Percentiles rank a stretch among this genome's conserved stretches.
Evolutionary conservation across 2,797 vertebrate species (phyloP).

Genomic region (Atherinosoma microstoma): DNA sequence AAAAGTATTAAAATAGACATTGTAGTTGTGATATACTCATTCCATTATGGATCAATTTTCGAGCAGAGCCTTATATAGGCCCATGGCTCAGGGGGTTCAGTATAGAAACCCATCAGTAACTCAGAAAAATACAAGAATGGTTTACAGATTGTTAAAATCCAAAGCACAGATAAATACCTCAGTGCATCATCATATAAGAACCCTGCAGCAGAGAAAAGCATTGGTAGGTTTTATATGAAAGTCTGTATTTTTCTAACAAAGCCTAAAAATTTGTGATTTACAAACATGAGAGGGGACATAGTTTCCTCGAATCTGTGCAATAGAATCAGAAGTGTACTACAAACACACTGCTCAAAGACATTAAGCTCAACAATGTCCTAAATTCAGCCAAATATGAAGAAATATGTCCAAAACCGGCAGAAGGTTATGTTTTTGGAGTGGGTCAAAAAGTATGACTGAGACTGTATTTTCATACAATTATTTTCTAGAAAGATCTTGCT

Average conservation of each 20-base stretch:
- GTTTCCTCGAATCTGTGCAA: too few relatives aligned
- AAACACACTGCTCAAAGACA: not conserved
- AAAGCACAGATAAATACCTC: not conserved
- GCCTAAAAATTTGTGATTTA: not conserved
- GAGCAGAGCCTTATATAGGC: not conserved
- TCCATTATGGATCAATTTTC: too few relatives aligned
- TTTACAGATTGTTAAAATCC: not conserved
- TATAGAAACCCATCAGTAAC: too few relatives aligned
- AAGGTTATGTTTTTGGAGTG: too few relatives aligned
- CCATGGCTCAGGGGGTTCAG: not conserved
- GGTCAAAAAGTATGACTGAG: too few relatives aligned
- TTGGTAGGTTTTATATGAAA: not conserved
- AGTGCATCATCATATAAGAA: not conserved
- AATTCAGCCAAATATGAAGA: not conserved
- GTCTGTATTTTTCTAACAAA: not conserved
- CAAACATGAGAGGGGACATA: not conserved
- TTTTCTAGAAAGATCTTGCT: too few relatives aligned
- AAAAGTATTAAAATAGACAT: too few relatives aligned
- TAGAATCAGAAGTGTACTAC: not conserved
- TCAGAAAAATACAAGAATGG: too few relatives aligned
- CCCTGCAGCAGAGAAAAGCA: not conserved
- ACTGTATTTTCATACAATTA: too few relatives aligned
- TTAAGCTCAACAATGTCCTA: not conserved
- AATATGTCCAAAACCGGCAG: not conserved
- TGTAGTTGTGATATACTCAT: too few relatives aligned